Base-by-base conservation (phyloP, 1,140 invertebrate species). In the Himalopsyche phryganea region DNA sequence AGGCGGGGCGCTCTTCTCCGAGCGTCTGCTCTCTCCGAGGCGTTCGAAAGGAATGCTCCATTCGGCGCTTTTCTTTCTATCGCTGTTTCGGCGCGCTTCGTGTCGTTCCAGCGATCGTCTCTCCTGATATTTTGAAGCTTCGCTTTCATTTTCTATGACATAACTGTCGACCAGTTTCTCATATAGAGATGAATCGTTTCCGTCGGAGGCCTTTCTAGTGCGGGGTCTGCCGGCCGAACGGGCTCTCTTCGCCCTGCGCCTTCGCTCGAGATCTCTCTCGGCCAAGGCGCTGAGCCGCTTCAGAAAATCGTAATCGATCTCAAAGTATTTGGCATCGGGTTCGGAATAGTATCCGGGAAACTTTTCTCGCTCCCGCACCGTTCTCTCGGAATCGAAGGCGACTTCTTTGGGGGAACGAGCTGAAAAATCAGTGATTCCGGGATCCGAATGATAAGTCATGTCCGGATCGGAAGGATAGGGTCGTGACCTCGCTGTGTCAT, bases 241-340 rank as follows among this genome's bases (percentile, higher is more conserved):
- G 1, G 32, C 18, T 33, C 45, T 56, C 36, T 45, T 58, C 3
- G 11, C 47, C 47, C 33, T 65, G 2, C 54, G 32, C 49, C 61
- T 61, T 32, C 58, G 54, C 13, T 61, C 58, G 1, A 65, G 49
- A 23, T 65, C 57, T 4, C 58, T 60, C 19, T 65, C 53, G 0
- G 75, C 74, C 15, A 78, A 74, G 11, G 64, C 68, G 4, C 73
- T 64, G 15, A 78, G 53, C 54, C 77, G 73, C 38, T 75, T 76
- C 0, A 78, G 67, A 59, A 78, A 78, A 58, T 71, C 69, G 66
- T 76, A 78, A 52, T 78, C 76, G 41, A 78, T 78, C 60, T 78
- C 76, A 63, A 78, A 76, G 67, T 78, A 78, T 63, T 73, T 74
- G 5, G 67, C 73, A 65, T 78, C 76, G 1, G 76, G 76, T 60